phyloP scores from a whole-genome alignment of 1,140 invertebrate genomes.

The Camponotus floridanus region DNA sequence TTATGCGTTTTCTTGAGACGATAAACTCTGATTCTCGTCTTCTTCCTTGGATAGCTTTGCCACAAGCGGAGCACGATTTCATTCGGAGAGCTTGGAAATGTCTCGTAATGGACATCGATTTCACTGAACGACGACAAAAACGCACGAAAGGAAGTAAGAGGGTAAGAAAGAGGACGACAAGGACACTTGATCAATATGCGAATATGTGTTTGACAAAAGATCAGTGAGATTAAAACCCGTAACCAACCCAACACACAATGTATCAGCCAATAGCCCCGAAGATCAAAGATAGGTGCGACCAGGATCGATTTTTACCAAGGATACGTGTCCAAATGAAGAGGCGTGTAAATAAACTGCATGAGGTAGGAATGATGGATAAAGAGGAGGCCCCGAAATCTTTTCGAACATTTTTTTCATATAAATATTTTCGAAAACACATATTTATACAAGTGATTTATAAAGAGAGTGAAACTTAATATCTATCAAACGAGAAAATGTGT shows the following conservation, averaged over 20 bases:
- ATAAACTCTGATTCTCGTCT: not conserved
- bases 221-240: slow-evolving; percentile 80
- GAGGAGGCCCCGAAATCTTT: slow-evolving; percentile 22
- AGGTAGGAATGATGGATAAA: slow-evolving; percentile 39
- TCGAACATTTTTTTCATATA: not conserved
- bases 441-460: not conserved
- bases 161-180: not conserved
- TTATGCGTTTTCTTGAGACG: not conserved
- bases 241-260: slow-evolving; percentile 85
- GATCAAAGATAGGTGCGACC: slow-evolving; percentile 74
- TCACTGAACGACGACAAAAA: slow-evolving; percentile 60
- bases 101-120: not conserved
- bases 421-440: not conserved
- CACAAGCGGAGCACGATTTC: not conserved
- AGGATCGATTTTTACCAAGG: slow-evolving; percentile 76
- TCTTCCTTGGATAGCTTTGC: not conserved
- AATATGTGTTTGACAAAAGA: slow-evolving; percentile 64
- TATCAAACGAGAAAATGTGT: not conserved
- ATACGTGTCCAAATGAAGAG: slow-evolving; percentile 65
- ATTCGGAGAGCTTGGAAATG: not conserved
- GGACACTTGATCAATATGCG: slow-evolving; percentile 28
- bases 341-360: slow-evolving; percentile 61
- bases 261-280: slow-evolving; percentile 83
- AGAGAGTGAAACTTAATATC: not conserved
- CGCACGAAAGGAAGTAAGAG: slow-evolving; percentile 2